Base-by-base conservation (phyloP, 2,797 vertebrate species). In the Rhodeus uyekii region DNA sequence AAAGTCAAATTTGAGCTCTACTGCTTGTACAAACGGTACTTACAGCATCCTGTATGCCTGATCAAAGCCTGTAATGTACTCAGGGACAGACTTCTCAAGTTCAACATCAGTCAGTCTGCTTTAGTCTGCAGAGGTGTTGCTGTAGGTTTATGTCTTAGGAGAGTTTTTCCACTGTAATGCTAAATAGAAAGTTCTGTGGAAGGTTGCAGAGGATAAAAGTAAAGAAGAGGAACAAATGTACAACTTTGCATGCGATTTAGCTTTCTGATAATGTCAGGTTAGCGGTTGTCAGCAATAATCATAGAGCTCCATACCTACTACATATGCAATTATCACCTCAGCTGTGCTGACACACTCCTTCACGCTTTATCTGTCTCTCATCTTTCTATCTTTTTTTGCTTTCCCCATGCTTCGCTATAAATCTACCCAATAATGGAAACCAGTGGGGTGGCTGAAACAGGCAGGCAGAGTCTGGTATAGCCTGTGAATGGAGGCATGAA, bases 361-460 rank as follows among this genome's bases (percentile, higher is more conserved):
- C 29, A 63, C 5, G 9, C 32, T 78, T 63, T 71, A 36, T 58
- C 32, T 63, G 53, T 38, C 53, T 63, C 58, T 64, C 46, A 71
- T 48, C 13, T 75, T 50, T 7, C 9, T n/a, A 2, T 5, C 12
- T 27, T 76, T 69, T 79, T 76, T 64, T 58, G 34, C 53, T 73
- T 73, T 71, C 24, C 53, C 34, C 38, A 67, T 76, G 72, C 53
- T 71, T 44, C 38, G 38, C n/a, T 81, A 44, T 68, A 79, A 84
- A 79, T 80, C 84, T 76, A 13, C 22, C 46, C 29, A 38, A 58
- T 84, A 86, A 81, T 80, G 38, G 61, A 83, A 44, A 71, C 44
- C 77, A 72, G 72, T 53, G 71, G 72, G 75, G 71, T 67, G 38
- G 72, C 64, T 65, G 74, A 24, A 69, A 55, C 29, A 65, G 32